A percentile compares a stretch with the other conserved stretches of the same genome.
Conservation (phyloP, 2,888 invertebrate genomes). For the Theodoxus fluviatilis region DNA sequence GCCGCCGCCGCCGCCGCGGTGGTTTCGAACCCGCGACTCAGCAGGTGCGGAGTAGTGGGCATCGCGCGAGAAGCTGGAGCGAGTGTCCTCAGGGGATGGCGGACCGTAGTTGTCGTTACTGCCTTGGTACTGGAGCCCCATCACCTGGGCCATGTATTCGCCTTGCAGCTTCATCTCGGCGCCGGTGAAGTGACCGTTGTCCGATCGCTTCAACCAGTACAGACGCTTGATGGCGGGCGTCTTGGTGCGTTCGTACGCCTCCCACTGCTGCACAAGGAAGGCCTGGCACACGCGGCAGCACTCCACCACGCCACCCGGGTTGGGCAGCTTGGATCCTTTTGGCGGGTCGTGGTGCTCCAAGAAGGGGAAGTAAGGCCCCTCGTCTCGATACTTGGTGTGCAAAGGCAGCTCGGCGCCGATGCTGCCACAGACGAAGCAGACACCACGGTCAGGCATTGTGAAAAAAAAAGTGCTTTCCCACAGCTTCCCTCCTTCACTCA, state of each 20-base stretch:
- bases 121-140: slow-evolving; percentile 67
- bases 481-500: no score
- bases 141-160: slow-evolving; percentile 89
- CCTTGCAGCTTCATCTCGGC: slow-evolving; percentile 81
- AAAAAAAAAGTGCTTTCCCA: no score
- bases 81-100: slow-evolving; percentile 29
- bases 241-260: slow-evolving; percentile 83
- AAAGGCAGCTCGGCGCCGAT: slow-evolving; percentile 50
- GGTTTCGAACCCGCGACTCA: no score
- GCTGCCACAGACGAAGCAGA: slow-evolving; percentile 65
- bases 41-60: no score
- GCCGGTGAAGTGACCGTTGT: slow-evolving; percentile 82
- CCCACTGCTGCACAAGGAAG: slow-evolving; percentile 89
- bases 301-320: slow-evolving; percentile 70
- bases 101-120: slow-evolving; percentile 34
- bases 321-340: slow-evolving; percentile 70
- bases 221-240: slow-evolving; percentile 86
- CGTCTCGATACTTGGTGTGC: slow-evolving; percentile 46
- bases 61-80: slow-evolving; percentile 22
- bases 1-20: no score
- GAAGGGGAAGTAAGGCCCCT: slow-evolving; percentile 84
- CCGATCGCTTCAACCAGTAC: slow-evolving; percentile 91
- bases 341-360: slow-evolving; percentile 89
- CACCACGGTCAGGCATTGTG: slow-evolving; percentile 48
- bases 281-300: slow-evolving; percentile 87